Base-by-base conservation (phyloP, 2,888 invertebrate genomes). In the Norana najaformis region DNA sequence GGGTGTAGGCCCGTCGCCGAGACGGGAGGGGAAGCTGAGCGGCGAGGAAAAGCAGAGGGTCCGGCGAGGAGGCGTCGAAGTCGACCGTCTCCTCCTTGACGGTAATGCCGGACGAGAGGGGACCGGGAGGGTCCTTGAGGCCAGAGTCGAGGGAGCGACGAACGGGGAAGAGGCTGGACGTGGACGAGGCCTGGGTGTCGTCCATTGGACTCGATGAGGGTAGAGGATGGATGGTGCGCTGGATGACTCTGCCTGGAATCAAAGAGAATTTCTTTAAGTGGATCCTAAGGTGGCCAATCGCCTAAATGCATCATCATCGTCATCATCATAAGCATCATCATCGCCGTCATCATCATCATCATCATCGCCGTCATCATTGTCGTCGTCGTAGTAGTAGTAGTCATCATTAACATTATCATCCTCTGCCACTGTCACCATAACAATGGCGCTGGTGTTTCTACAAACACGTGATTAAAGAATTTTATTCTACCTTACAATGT, bases 71-170 rank as follows among this genome's bases (percentile, higher is more conserved):
- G 34, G 39, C 39, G 53, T 89, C 90, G 53, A 89, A 41, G 37
- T 90, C 90, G 14, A 41, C 83, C n/a, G 89, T 83, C 88, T 90
- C 90, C 34, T 90, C 89, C 69, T 90, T 90, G 38, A 90, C 88
- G 37, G 89, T 88, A 47, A 89, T 88, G 53, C 83, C 53, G 36
- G 39, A 69, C 37, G 89, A 37, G 13, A 88, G 53, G 41, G 53
- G 38, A 11, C 34, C 41, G 41, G 20, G 34, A 0, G 47, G 18
- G 8, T 11, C 89, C 89, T 36, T n/a, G 88, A 47, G 34, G 88
- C 34, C n/a, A 0, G 36, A 0, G 88, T 38, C 38, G 39, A 37
- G 6, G 88, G 88, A 88, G 41, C 41, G 88, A 39, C 41, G 88
- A 88, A 30, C 8, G 0, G 39, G 39, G 47, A 38, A 88, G 88